Evolutionary conservation across 2,113 vertebrate species (phyloP).

Genomic region (Dasyurus viverrinus): DNA sequence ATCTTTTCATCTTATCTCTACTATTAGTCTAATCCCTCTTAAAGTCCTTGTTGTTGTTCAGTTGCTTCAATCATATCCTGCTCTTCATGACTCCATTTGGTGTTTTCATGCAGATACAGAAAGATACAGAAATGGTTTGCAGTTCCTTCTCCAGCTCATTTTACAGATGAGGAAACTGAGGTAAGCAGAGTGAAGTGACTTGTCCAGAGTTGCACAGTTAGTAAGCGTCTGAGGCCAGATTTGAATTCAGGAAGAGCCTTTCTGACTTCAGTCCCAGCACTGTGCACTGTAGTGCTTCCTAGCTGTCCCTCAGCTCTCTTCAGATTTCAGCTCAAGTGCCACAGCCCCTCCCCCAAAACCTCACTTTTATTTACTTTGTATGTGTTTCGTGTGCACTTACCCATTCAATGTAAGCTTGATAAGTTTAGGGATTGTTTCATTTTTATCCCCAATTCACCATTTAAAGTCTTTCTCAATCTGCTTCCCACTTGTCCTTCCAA

Average conservation of each 20-base stretch:
- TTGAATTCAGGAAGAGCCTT: background rate
- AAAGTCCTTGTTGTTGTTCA: background rate
- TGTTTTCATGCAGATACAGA: background rate
- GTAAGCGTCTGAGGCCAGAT: background rate
- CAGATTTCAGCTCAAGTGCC: background rate
- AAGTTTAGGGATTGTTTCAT: background rate
- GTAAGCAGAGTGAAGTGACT: background rate
- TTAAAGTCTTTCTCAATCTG: background rate
- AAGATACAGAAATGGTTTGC: background rate
- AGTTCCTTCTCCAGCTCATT: background rate
- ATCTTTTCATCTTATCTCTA: background rate
- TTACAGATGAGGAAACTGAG: background rate
- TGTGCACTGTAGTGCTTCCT: background rate
- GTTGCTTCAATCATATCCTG: background rate
- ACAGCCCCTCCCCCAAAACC: background rate
- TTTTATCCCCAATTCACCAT: background rate
- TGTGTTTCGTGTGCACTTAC: background rate
- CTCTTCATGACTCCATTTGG: background rate
- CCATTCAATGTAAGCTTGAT: background rate
- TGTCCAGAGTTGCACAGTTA: background rate
- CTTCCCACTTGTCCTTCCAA: background rate
- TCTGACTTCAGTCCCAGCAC: background rate
- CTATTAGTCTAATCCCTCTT: background rate
- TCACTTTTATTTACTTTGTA: background rate
- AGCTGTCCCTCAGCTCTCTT: background rate